Conservation (phyloP, 2,113 vertebrate genomes). For the Speoplatyrhinus poulsoni region DNA sequence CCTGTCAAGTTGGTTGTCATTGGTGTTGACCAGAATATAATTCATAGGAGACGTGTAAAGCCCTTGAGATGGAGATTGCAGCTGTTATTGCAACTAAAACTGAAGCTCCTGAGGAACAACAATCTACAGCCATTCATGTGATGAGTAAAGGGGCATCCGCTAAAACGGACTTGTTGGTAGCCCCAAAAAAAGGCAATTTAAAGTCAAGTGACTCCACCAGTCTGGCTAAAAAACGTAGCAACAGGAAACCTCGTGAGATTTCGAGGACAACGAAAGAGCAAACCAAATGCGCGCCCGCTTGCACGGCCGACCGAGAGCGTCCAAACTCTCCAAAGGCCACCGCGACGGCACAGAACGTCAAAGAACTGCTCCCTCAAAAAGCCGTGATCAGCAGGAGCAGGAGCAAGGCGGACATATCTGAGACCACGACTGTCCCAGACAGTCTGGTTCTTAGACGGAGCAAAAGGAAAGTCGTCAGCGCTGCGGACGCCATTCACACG, state of each 20-base stretch:
- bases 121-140: neutral
- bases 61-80: constrained; percentile 7
- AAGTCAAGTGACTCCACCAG: neutral
- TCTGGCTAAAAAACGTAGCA: neutral
- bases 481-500: neutral
- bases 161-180: neutral
- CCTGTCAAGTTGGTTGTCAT: neutral
- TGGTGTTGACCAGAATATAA: neutral
- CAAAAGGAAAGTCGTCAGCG: neutral
- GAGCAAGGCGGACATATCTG: neutral
- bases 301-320: neutral
- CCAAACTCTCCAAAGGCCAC: neutral
- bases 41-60: constrained; percentile 29
- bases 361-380: neutral
- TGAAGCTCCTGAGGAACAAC: neutral
- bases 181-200: neutral
- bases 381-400: neutral
- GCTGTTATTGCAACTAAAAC: neutral
- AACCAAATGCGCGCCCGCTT: neutral
- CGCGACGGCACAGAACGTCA: neutral
- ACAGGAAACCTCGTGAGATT: neutral
- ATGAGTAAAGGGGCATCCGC: neutral
- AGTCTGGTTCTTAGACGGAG: neutral
- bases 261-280: neutral
- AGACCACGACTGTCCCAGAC: neutral